Base-by-base conservation (phyloP, 2,113 vertebrate species). In the Ellobius talpinus region DNA sequence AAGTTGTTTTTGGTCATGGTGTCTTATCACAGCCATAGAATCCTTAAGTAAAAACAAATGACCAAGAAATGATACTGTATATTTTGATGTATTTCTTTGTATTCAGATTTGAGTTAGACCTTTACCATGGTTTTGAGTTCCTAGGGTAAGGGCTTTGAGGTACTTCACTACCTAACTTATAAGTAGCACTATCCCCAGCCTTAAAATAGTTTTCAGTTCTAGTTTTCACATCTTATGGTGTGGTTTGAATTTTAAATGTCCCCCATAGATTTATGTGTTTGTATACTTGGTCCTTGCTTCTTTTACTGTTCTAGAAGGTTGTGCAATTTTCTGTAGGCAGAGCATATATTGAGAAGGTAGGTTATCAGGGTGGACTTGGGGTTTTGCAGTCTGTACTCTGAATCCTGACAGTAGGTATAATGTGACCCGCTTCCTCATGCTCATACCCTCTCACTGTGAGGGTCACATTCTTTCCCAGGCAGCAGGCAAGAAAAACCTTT, bases 91-190 rank as follows among this genome's bases (percentile, higher is more conserved):
- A 90, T 89, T 93, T 5, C 3, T 74, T 81, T 47, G 14, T 13
- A 93, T 77, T 17, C 74, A 96, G 70, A 97, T 97, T 70, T 87
- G 55, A 78, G 84, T 61, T 10, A 95, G 90, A 91, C 79, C 92
- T 95, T 97, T 94, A 84, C 52, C 26, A 74, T 55, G 65, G 68
- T 42, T 16, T 21, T 90, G 58, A 29, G 16, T 87, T 87, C 31
- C 26, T 58, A 81, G 33, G 26, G n/a, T 52, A 39, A 72, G 89
- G n/a, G 12, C 23, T 85, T 61, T 94, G 92, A 86, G 50, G 42
- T 23, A 24, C 21, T 82, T 87, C 42, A 58, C 47, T 68, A 50
- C 17, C 55, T 16, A 17, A 63, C 77, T 97, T 92, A 90, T 50
- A 72, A 92, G 76, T 72, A 95, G 33, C 31, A 63, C 52, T 14